These are phyloP conservation scores for Neosilurus mollespiculum DNA, from an alignment of 2,797 vertebrate species.

Conservation along the genomic window DNA sequence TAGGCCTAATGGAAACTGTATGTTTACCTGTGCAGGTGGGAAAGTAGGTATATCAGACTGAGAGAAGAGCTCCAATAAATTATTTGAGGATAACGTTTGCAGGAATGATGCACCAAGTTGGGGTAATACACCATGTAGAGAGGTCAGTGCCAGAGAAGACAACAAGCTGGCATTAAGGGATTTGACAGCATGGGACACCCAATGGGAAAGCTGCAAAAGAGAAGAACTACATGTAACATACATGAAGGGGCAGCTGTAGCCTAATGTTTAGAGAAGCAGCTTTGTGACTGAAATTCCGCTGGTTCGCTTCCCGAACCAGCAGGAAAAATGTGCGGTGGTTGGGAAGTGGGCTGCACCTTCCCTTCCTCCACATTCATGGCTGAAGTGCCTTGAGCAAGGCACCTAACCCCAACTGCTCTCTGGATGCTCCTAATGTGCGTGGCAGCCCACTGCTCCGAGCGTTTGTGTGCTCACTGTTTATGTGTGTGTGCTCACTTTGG, in stretches of 20 bases:
- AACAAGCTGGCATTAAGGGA: constrained; percentile 71
- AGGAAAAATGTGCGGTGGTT: too few relatives aligned
- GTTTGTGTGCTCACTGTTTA: too few relatives aligned
- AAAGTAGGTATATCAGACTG: constrained; percentile 69
- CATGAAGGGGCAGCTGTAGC: background rate
- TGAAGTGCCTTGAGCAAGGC: too few relatives aligned
- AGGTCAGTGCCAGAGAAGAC: constrained; percentile 66
- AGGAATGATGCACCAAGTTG: constrained; percentile 81
- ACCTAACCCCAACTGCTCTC: too few relatives aligned
- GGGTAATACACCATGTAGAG: constrained; percentile 76
- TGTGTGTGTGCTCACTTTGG: too few relatives aligned
- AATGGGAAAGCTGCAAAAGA: constrained; percentile 77
- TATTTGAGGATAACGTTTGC: constrained; percentile 72
- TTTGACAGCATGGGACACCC: constrained; percentile 73
- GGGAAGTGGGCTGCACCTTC: too few relatives aligned
- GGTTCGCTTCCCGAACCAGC: too few relatives aligned
- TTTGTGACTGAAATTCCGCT: too few relatives aligned
- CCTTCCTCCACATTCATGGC: too few relatives aligned
- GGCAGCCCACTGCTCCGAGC: too few relatives aligned
- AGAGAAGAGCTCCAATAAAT: constrained; percentile 76
- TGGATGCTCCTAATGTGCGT: too few relatives aligned
- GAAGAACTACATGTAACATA: background rate
- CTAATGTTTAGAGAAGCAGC: too few relatives aligned
- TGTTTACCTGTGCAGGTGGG: constrained; percentile 79
- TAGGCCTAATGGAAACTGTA: background rate